A percentile compares a stretch with the other conserved stretches of the same genome.
Evolutionary conservation across 2,113 vertebrate species (phyloP).

Genomic region (Thalassarche chlororhynchos): DNA sequence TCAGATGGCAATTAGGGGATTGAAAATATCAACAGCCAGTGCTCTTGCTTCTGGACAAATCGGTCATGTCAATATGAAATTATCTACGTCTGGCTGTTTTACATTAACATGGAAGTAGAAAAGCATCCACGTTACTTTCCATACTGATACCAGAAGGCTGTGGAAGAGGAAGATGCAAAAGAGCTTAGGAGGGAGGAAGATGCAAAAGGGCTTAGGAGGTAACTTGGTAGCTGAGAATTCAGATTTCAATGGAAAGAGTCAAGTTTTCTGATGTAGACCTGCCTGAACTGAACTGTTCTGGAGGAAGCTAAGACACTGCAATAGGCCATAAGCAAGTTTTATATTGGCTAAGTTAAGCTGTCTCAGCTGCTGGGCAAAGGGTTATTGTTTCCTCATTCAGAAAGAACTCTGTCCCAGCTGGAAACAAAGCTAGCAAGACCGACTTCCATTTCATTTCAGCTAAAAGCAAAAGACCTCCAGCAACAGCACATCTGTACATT

Average conservation of each 20-base stretch:
- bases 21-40: not conserved
- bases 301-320: not conserved
- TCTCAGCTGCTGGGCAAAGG: constrained; percentile 46
- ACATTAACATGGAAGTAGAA: not conserved
- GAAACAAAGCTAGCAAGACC: not conserved
- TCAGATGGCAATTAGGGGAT: not conserved
- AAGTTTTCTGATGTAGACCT: not conserved
- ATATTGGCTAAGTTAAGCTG: not conserved
- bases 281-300: not conserved
- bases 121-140: not conserved
- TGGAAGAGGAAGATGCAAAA: not conserved
- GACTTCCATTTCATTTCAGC: not conserved
- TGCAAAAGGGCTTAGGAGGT: not conserved
- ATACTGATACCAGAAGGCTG: not conserved
- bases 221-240: not conserved
- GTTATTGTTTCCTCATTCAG: constrained; percentile 27
- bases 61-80: not conserved
- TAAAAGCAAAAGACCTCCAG: not conserved
- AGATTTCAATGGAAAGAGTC: not conserved
- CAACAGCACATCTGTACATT: not conserved
- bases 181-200: not conserved
- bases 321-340: not conserved
- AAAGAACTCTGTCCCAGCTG: not conserved
- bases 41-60: not conserved
- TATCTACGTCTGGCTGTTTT: not conserved